These are phyloP conservation scores for Ia io DNA, from an alignment of 2,113 vertebrate genomes.

Conservation along the genomic window DNA sequence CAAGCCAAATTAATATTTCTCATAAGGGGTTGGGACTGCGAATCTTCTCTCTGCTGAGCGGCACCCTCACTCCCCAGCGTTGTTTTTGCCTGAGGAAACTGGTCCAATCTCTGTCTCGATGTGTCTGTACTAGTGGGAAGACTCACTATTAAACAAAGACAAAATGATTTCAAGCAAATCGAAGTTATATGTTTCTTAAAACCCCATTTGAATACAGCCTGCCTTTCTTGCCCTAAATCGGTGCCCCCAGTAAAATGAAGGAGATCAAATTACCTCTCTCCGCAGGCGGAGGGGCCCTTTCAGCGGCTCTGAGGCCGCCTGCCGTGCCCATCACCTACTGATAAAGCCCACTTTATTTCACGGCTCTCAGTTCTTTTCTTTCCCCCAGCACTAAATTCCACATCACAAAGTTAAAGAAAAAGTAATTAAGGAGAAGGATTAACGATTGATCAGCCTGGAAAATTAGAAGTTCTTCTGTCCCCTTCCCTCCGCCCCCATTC, in stretches of 20 bases:
- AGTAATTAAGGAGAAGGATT: constrained; percentile 88
- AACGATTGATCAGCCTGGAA: constrained; percentile 84
- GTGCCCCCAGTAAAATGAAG: constrained; percentile 80
- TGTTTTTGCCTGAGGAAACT: not conserved
- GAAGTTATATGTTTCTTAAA: constrained; percentile 71
- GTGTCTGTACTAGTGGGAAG: not conserved
- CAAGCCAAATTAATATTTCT: constrained; percentile 47
- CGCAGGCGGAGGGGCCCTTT: constrained; percentile 82
- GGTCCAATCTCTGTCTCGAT: not conserved
- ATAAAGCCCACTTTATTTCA: constrained; percentile 87
- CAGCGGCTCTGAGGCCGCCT: constrained; percentile 81
- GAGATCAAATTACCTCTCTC: constrained; percentile 86
- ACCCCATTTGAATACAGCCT: constrained; percentile 79
- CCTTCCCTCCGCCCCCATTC: not conserved
- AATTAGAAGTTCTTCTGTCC: constrained; percentile 78
- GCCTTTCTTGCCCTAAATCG: constrained; percentile 75
- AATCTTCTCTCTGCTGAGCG: constrained; percentile 4
- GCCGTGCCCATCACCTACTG: constrained; percentile 84
- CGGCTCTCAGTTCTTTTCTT: constrained; percentile 83
- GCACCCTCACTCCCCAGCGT: not conserved
- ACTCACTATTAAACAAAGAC: constrained; percentile 68
- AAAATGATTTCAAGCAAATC: constrained; percentile 73
- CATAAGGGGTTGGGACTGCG: not conserved
- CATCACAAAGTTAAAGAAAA: constrained; percentile 85
- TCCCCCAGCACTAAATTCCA: constrained; percentile 85